These are phyloP conservation scores for Trichogramma pretiosum DNA, from an alignment of 1,140 invertebrate genomes.

Conservation along the genomic window DNA sequence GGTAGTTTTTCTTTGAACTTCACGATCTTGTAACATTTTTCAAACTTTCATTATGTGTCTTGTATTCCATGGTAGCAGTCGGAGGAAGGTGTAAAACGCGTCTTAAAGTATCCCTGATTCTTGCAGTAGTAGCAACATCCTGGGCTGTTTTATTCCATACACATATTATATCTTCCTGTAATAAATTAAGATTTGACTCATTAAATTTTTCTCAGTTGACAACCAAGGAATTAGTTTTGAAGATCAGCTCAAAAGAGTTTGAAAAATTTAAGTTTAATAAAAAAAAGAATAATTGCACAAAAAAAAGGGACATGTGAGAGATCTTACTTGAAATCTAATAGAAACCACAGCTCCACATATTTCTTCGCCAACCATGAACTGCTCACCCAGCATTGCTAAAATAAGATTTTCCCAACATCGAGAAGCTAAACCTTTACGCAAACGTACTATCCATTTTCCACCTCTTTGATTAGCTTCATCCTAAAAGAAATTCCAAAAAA, in stretches of 20 bases:
- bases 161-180: constrained; percentile 92
- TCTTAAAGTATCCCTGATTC: constrained; percentile 89
- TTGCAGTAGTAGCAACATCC: constrained; percentile 74
- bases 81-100: constrained; percentile 89
- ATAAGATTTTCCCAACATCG: constrained; percentile 98
- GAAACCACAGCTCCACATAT: constrained; percentile 97
- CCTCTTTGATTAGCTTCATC: constrained; percentile 90
- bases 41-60: constrained; percentile 80
- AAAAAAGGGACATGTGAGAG: too few species aligned
- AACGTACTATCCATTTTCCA: constrained; percentile 92
- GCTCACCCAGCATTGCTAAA: constrained; percentile 94
- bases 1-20: constrained; percentile 16
- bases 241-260: too few species aligned
- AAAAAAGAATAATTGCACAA: too few species aligned
- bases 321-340: constrained; percentile 74
- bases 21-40: constrained; percentile 48
- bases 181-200: background rate
- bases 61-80: constrained; percentile 92
- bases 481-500: constrained; percentile 43
- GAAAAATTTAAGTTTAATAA: too few species aligned
- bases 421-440: constrained; percentile 89
- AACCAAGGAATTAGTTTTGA: background rate
- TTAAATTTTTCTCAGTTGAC: background rate
- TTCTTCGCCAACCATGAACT: constrained; percentile 98
- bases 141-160: constrained; percentile 94